Conservation (phyloP, 1,140 invertebrate species). For the Caerostris darwini region DNA sequence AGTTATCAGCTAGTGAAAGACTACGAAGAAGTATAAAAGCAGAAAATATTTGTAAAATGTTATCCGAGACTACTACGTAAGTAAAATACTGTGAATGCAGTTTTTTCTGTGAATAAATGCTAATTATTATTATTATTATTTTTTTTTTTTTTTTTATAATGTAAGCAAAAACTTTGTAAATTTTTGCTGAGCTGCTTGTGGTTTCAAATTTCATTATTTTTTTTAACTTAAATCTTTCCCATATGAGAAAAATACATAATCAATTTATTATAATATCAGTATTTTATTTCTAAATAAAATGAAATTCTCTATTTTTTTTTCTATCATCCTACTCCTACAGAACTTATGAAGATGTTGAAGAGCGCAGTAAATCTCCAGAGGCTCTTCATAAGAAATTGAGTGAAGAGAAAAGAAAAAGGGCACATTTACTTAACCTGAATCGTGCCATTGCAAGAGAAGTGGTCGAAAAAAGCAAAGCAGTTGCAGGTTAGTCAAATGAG, state of each 20-base stretch:
- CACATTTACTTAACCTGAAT: conserved; percentile 93
- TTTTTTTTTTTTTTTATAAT: too few species aligned
- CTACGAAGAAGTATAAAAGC: conserved; percentile 91
- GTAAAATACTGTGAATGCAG: background rate
- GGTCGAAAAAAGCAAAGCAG: conserved; percentile 95
- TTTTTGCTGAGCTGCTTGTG: too few species aligned
- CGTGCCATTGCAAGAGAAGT: conserved; percentile 96
- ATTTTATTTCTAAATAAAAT: background rate
- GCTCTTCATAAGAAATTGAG: conserved; percentile 85
- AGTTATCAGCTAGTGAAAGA: conserved; percentile 91
- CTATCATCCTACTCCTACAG: conserved; percentile 47
- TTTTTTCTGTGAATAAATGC: background rate
- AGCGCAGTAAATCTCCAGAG: conserved; percentile 78
- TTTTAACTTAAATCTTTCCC: too few species aligned
- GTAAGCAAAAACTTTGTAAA: too few species aligned
- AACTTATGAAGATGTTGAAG: conserved; percentile 68
- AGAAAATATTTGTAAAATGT: conserved; percentile 94
- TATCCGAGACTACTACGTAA: conserved; percentile 86
- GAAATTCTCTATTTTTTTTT: background rate
- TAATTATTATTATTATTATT: background rate
- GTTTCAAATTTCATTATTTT: too few species aligned
- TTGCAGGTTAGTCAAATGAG: conserved; percentile 87
- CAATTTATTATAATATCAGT: too few species aligned
- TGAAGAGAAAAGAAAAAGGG: conserved; percentile 92
- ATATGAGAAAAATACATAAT: too few species aligned